A percentile compares a stretch with the other conserved stretches of the same genome.
Evolutionary conservation across 1,140 invertebrate genomes (phyloP).

Genomic region (Euglossa dilemma): DNA sequence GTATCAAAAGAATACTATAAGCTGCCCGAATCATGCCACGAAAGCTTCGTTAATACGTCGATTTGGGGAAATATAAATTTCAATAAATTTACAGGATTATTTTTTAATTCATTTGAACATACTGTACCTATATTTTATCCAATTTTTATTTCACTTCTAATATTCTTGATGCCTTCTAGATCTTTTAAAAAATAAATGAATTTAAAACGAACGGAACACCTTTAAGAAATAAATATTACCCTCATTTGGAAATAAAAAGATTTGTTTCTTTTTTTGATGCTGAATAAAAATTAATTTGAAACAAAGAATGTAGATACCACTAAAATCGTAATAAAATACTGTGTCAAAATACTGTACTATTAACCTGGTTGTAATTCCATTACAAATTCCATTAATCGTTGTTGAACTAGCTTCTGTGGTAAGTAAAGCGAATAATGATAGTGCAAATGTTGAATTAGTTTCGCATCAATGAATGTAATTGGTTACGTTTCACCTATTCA

Average conservation of each 20-base stretch:
- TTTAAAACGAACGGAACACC: neutral
- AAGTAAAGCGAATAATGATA: conserved; percentile 20
- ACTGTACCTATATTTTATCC: too few relatives aligned
- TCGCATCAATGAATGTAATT: conserved; percentile 7
- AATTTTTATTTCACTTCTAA: too few relatives aligned
- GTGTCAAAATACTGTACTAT: neutral
- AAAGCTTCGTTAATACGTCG: too few relatives aligned
- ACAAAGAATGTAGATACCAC: neutral
- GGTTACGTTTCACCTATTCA: conserved; percentile 8
- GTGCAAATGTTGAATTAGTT: neutral
- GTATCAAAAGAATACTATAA: neutral
- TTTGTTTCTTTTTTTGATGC: neutral
- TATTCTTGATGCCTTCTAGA: too few relatives aligned
- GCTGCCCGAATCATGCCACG: neutral
- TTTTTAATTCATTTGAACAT: too few relatives aligned
- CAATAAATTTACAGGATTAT: too few relatives aligned
- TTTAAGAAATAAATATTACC: neutral
- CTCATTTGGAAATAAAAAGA: neutral
- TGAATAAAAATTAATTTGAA: neutral
- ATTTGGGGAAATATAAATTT: too few relatives aligned
- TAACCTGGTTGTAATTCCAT: neutral
- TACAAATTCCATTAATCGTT: neutral
- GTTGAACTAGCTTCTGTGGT: neutral
- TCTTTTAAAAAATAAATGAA: neutral
- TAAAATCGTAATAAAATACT: neutral